A percentile compares a stretch with the other conserved stretches of the same genome.
Conservation (phyloP, 2,797 vertebrate species). For the Chelonia mydas region DNA sequence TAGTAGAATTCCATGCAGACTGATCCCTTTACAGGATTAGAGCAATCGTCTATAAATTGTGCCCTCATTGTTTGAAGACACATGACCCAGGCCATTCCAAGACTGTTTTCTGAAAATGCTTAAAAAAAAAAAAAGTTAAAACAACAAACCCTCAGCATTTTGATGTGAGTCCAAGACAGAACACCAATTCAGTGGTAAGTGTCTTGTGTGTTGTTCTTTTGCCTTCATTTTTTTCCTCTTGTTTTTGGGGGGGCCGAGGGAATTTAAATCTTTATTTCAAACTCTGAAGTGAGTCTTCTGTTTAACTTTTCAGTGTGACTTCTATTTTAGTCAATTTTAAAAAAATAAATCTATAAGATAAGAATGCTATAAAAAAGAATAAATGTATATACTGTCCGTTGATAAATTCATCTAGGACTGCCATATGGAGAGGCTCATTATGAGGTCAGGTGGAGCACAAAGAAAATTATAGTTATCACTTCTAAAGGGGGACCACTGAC, state of each 20-base stretch:
- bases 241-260: accelerated
- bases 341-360: too few relatives aligned
- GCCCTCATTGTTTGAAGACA: not conserved
- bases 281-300: not conserved
- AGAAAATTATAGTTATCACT: slow-evolving; percentile 70
- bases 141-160: not conserved
- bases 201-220: not conserved
- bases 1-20: not conserved
- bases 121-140: not conserved
- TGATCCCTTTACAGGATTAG: not conserved
- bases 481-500: slow-evolving; percentile 52
- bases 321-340: not conserved
- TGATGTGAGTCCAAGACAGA: not conserved
- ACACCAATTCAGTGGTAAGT: not conserved
- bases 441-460: slow-evolving; percentile 70
- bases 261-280: slow-evolving; percentile 36
- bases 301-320: slow-evolving; percentile 49
- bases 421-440: slow-evolving; percentile 73
- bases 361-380: slow-evolving; percentile 61
- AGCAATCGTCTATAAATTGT: not conserved
- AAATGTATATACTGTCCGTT: slow-evolving; percentile 56
- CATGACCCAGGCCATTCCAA: not conserved
- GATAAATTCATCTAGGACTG: slow-evolving; percentile 70
- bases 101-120: too few relatives aligned
- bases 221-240: not conserved